These are phyloP conservation scores for Nanorana parkeri DNA, from an alignment of 2,113 vertebrate genomes.

Conservation along the genomic window DNA sequence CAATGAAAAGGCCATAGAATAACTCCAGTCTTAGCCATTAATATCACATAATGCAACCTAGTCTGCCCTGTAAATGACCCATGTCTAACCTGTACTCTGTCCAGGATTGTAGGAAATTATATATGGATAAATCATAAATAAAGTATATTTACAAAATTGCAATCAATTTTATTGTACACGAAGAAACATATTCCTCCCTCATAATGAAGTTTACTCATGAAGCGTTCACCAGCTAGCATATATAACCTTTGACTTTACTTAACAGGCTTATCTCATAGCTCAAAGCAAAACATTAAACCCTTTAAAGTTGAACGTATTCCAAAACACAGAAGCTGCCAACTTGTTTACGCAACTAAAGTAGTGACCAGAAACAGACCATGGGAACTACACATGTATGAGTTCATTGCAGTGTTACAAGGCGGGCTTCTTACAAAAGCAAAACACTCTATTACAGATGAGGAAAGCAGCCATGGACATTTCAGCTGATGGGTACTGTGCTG, in stretches of 20 bases:
- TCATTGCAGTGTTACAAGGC: conserved; percentile 20
- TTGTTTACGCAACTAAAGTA: conserved; percentile 49
- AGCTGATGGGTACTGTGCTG: not conserved
- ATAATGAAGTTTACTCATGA: not conserved
- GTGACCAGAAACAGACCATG: conserved; percentile 52
- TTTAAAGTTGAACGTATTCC: conserved; percentile 23
- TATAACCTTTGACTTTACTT: conserved; percentile 32
- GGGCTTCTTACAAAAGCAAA: conserved; percentile 1
- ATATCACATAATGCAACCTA: no score
- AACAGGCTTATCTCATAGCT: conserved; percentile 46
- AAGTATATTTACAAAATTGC: no score
- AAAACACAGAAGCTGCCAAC: conserved; percentile 50
- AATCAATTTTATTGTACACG: no score
- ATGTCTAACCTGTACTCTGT: no score
- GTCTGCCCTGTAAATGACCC: no score
- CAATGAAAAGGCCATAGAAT: no score
- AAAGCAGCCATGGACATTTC: not conserved
- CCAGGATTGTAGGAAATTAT: no score
- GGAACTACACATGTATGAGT: conserved; percentile 46
- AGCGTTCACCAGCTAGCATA: not conserved
- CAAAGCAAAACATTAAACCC: conserved; percentile 45
- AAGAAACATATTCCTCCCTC: not conserved
- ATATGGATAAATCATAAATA: no score
- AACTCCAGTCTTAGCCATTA: no score
- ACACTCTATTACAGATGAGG: not conserved